phyloP scores from a whole-genome alignment of 2,888 invertebrate genomes.

The Allophyes oxyacanthae region DNA sequence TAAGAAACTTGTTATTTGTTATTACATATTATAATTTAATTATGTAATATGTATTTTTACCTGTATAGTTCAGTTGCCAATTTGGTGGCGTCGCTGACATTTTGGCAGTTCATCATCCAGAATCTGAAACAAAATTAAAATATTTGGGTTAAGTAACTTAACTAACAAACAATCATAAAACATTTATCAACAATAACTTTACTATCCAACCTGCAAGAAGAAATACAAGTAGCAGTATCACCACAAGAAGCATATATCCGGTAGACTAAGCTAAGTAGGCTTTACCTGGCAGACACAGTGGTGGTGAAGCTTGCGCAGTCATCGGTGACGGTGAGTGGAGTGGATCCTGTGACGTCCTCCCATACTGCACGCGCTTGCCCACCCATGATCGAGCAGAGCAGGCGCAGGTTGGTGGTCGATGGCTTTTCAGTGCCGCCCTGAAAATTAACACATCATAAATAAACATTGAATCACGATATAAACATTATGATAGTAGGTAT shows the following conservation, averaged over 20 bases:
- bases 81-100: slow-evolving; percentile 97
- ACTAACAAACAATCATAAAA: no score
- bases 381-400: slow-evolving; percentile 98
- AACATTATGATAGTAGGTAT: no score
- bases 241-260: no score
- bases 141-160: no score
- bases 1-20: no score
- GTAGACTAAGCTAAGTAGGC: no score
- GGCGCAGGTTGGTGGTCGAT: slow-evolving; percentile 91
- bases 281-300: slow-evolving; percentile 96
- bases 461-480: no score
- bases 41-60: slow-evolving; percentile 90
- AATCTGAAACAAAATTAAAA: slow-evolving; percentile 90
- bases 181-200: no score
- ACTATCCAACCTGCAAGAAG: no score
- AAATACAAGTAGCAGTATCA: no score
- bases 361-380: slow-evolving; percentile 99
- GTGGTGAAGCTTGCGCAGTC: slow-evolving; percentile 99
- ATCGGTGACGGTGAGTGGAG: slow-evolving; percentile 98
- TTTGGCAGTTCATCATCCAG: slow-evolving; percentile 99
- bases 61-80: slow-evolving; percentile 99
- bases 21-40: no score
- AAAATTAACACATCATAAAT: neutral
- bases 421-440: slow-evolving; percentile 76
- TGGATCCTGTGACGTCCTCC: slow-evolving; percentile 99